Percentiles rank a stretch among this genome's conserved stretches.
Evolutionary conservation across 2,888 invertebrate species (phyloP).

Genomic region (Euplagia quadripunctaria): DNA sequence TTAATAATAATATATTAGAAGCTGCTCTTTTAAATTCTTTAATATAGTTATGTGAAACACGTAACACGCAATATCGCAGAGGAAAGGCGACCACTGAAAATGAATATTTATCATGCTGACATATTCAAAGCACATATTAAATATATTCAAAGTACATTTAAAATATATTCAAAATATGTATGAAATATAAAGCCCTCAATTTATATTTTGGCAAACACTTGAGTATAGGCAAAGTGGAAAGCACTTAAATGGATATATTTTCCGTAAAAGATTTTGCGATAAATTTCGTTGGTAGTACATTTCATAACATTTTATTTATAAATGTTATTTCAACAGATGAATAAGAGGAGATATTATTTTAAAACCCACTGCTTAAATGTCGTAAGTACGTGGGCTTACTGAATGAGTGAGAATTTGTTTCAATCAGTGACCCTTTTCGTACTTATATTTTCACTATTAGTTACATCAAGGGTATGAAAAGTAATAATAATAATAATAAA

Average conservation of each 20-base stretch:
- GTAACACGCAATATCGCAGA: conserved; percentile 5
- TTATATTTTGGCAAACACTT: conserved; percentile 5
- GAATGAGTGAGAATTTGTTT: background rate
- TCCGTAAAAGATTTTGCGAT: background rate
- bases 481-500: no score
- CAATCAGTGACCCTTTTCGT: background rate
- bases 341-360: background rate
- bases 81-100: background rate
- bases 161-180: background rate
- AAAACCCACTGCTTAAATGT: background rate
- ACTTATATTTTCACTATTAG: background rate
- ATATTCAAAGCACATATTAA: background rate
- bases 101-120: conserved; percentile 8
- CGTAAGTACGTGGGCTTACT: background rate
- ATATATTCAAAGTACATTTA: background rate
- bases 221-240: background rate
- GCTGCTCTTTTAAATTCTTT: conserved; percentile 1
- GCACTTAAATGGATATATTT: background rate
- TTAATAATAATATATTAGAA: no score
- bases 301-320: background rate
- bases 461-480: background rate
- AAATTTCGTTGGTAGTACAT: background rate
- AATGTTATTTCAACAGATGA: background rate
- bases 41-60: background rate
- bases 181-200: conserved; percentile 11